These are phyloP conservation scores for Ormyrus thymus DNA, from an alignment of 2,888 invertebrate species.

Conservation along the genomic window DNA sequence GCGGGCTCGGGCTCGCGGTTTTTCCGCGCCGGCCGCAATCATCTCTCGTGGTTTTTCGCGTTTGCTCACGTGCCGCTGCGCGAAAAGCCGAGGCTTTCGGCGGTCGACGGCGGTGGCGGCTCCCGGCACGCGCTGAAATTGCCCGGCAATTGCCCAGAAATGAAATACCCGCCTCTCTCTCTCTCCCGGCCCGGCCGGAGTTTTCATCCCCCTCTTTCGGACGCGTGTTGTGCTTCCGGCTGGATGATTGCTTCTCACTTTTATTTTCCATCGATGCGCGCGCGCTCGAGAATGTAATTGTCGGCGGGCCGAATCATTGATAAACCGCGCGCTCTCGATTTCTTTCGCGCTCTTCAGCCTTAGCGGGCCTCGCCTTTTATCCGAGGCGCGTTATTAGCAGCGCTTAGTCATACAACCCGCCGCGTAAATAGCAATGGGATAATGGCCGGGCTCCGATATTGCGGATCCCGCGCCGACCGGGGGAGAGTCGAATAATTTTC, in stretches of 20 bases:
- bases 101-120: slow-evolving; percentile 46
- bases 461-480: slow-evolving; percentile 9
- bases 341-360: not conserved
- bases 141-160: slow-evolving; percentile 64
- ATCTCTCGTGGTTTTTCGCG: slow-evolving; percentile 65
- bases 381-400: slow-evolving; percentile 19
- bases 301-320: not conserved
- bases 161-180: slow-evolving; percentile 60
- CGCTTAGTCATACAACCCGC: slow-evolving; percentile 7
- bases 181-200: slow-evolving; percentile 3
- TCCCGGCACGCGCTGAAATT: slow-evolving; percentile 68
- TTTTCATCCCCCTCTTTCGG: slow-evolving; percentile 14
- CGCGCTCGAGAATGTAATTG: not conserved
- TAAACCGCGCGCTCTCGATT: not conserved
- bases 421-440: slow-evolving; percentile 24
- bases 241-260: slow-evolving; percentile 35
- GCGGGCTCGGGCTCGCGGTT: too few species aligned
- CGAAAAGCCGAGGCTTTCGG: slow-evolving; percentile 56
- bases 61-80: slow-evolving; percentile 55
- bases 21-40: slow-evolving; percentile 65
- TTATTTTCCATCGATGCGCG: slow-evolving; percentile 5
- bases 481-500: slow-evolving; percentile 37
- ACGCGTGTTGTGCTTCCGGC: slow-evolving; percentile 18
- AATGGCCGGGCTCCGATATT: slow-evolving; percentile 28
- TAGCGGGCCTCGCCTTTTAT: slow-evolving; percentile 17